phyloP scores from a whole-genome alignment of 2,113 vertebrate genomes.

The Oreocharis arfaki region DNA sequence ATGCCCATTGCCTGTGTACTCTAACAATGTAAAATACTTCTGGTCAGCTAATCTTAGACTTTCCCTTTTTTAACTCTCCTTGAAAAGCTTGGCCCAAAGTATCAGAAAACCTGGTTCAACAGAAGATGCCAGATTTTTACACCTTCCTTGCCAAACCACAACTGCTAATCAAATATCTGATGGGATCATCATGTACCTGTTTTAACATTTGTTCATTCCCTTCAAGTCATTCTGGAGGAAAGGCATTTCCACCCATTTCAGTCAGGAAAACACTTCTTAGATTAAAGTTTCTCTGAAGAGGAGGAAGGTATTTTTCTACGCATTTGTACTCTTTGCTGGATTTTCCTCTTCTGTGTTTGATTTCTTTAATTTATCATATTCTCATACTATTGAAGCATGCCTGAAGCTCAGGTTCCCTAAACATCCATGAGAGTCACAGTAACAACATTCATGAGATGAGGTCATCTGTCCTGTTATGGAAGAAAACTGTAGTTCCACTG shows the following conservation, averaged over 20 bases:
- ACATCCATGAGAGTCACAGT: not conserved
- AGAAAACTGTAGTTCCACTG: slow-evolving; percentile 13
- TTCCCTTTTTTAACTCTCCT: not conserved
- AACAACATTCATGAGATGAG: slow-evolving; percentile 18
- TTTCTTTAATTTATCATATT: not conserved
- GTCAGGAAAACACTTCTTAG: not conserved
- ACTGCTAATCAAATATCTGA: not conserved
- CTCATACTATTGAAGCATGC: not conserved
- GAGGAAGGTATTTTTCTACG: not conserved
- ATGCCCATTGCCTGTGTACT: rapidly evolving
- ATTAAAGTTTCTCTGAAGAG: not conserved
- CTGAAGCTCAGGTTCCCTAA: not conserved
- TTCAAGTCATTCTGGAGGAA: not conserved
- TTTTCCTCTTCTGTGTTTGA: not conserved
- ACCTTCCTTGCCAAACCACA: not conserved
- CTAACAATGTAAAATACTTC: not conserved
- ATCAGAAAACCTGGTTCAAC: not conserved
- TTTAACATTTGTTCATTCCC: not conserved
- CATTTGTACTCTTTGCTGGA: not conserved
- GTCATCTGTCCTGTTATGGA: slow-evolving; percentile 19
- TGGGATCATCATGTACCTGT: not conserved
- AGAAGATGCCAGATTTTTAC: not conserved
- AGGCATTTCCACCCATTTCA: not conserved
- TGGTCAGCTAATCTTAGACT: not conserved
- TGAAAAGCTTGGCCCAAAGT: not conserved